Percentiles rank a stretch among this genome's conserved stretches.
These are phyloP conservation scores for Echinarachnius parma DNA, from an alignment of 53 echinoderm and acorn worm species.

Conservation along the genomic window DNA sequence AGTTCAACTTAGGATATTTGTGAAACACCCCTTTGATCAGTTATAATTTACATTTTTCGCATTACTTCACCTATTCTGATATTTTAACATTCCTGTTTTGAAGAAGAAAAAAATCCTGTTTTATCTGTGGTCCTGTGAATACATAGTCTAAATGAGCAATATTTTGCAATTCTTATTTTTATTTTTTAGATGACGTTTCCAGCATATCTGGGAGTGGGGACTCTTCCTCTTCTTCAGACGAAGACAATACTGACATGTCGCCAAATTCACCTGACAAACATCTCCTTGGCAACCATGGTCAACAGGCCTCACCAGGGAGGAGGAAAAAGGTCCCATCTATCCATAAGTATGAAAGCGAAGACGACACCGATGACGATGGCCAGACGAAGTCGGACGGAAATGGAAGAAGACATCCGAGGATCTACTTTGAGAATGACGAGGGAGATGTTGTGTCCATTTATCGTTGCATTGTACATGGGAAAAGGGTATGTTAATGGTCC, in stretches of 20 bases:
- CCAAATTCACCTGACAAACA: conserved; percentile 9
- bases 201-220: conserved; percentile 90
- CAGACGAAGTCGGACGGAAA: conserved; percentile 8
- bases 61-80: too few relatives aligned
- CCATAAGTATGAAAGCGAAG: conserved; percentile 38
- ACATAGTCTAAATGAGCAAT: too few relatives aligned
- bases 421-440: conserved; percentile 71
- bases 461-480: conserved; percentile 82
- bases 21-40: too few relatives aligned
- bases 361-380: conserved; percentile 20
- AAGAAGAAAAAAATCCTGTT: too few relatives aligned
- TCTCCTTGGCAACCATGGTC: conserved; percentile 7
- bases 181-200: conserved; percentile 72
- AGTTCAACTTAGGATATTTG: too few relatives aligned
- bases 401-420: conserved; percentile 63
- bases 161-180: too few relatives aligned
- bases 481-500: conserved; percentile 88
- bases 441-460: conserved; percentile 77
- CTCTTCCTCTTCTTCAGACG: conserved; percentile 47
- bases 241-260: conserved; percentile 48
- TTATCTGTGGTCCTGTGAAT: too few relatives aligned
- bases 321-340: conserved; percentile 2
- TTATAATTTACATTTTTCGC: too few relatives aligned
- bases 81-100: too few relatives aligned
- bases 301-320: too few relatives aligned